These are phyloP conservation scores for Platygyra sinensis DNA, from an alignment of 64 coral and sea anemone species.

Conservation along the genomic window DNA sequence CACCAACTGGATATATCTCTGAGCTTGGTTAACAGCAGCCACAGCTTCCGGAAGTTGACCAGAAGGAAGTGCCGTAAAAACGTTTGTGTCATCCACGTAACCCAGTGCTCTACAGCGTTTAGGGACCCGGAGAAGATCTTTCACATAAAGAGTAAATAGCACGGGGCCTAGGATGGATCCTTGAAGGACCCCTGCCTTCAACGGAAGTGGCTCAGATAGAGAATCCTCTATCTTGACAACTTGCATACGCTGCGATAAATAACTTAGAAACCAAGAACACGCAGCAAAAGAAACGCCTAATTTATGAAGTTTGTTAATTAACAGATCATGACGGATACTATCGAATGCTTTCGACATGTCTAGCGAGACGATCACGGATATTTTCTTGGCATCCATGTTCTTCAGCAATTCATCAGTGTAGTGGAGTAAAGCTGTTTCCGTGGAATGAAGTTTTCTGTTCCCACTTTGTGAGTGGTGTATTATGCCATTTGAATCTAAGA, in stretches of 20 bases:
- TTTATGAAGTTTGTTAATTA: conserved; percentile 20
- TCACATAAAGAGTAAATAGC: neutral
- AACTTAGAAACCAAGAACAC: conserved; percentile 35
- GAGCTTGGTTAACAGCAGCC: conserved; percentile 10
- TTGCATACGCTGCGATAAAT: conserved; percentile 5
- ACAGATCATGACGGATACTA: conserved; percentile 28
- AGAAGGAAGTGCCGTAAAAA: conserved; percentile 33
- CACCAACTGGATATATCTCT: too few species aligned
- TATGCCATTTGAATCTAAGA: neutral
- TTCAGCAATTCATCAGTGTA: conserved; percentile 21
- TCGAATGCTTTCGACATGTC: conserved; percentile 54
- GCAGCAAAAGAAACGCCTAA: conserved; percentile 10
- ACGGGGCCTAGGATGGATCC: neutral
- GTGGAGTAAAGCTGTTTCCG: neutral
- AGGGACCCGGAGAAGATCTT: too few species aligned
- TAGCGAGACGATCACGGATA: conserved; percentile 12
- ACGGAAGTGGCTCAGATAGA: too few species aligned
- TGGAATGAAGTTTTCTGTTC: conserved; percentile 28
- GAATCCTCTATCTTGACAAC: too few species aligned
- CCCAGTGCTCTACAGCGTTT: neutral
- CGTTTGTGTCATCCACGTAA: conserved; percentile 10
- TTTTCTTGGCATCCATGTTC: conserved; percentile 35
- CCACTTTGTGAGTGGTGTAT: conserved; percentile 2
- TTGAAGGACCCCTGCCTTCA: neutral
- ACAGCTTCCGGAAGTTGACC: conserved; percentile 22